Evolutionary conservation across 2,888 invertebrate species (phyloP).

Genomic region (Mimumesa dahlbomi): DNA sequence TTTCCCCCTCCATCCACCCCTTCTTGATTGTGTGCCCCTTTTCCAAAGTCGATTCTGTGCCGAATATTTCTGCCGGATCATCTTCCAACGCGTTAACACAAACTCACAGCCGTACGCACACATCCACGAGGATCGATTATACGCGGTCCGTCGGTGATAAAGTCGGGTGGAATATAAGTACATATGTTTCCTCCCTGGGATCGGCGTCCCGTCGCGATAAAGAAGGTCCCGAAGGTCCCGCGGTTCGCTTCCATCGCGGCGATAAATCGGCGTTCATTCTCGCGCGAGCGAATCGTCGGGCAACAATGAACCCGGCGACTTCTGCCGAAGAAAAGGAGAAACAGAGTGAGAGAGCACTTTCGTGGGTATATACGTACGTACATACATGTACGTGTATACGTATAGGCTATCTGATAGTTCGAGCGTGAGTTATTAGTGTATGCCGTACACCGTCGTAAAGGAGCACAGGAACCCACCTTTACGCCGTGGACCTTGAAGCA

Average conservation of each 20-base stretch:
- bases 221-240: conserved; percentile 48
- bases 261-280: conserved; percentile 69
- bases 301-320: conserved; percentile 51
- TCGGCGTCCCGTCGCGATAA: conserved; percentile 62
- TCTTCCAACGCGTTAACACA: background rate
- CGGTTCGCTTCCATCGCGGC: conserved; percentile 44
- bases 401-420: conserved; percentile 67
- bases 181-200: conserved; percentile 56
- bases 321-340: conserved; percentile 14
- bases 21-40: no score
- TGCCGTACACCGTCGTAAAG: conserved; percentile 59
- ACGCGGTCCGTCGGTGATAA: conserved; percentile 52
- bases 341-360: conserved; percentile 23
- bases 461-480: conserved; percentile 52
- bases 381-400: no score
- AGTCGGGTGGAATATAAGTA: conserved; percentile 57
- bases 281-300: conserved; percentile 53
- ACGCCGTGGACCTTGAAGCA: conserved; percentile 54
- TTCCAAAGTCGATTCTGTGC: conserved; percentile 16
- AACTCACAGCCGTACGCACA: background rate
- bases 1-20: no score
- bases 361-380: conserved; percentile 33
- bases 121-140: no score
- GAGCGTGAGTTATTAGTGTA: conserved; percentile 67
- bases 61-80: conserved; percentile 33